Evolutionary conservation across 2,113 vertebrate species (phyloP).

Genomic region (Lynx canadensis): DNA sequence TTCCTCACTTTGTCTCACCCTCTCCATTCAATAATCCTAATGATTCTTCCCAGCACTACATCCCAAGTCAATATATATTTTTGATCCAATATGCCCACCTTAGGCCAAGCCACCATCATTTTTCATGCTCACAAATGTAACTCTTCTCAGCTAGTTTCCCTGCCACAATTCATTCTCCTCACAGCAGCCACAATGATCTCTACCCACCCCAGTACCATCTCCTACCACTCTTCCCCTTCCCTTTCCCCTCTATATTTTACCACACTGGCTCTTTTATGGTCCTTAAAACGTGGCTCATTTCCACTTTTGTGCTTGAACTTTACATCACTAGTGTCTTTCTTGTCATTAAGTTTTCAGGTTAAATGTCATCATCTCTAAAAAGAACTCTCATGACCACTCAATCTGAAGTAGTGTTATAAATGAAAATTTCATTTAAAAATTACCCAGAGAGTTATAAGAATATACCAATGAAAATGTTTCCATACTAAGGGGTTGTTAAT

Average conservation of each 20-base stretch:
- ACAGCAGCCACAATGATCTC: too few species aligned
- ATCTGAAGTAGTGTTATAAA: not conserved
- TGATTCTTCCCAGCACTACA: not conserved
- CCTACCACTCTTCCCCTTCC: too few species aligned
- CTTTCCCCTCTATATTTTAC: accelerated
- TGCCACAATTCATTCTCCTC: not conserved
- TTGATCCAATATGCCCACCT: accelerated
- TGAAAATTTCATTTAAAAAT: not conserved
- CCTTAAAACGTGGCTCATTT: not conserved
- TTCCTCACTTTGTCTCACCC: not conserved
- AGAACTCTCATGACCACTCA: not conserved
- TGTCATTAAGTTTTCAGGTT: not conserved
- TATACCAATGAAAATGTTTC: not conserved
- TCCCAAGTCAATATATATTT: not conserved
- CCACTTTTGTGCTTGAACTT: not conserved
- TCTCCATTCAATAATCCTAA: not conserved
- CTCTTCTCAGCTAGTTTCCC: not conserved
- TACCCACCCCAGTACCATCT: accelerated
- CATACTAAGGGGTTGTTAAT: not conserved
- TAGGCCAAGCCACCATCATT: not conserved
- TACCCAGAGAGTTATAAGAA: not conserved
- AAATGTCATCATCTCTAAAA: not conserved
- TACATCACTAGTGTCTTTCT: not conserved
- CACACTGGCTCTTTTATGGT: not conserved
- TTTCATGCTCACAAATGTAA: not conserved